Base-by-base conservation (phyloP, 2,113 vertebrate genomes). In the Caretta caretta region DNA sequence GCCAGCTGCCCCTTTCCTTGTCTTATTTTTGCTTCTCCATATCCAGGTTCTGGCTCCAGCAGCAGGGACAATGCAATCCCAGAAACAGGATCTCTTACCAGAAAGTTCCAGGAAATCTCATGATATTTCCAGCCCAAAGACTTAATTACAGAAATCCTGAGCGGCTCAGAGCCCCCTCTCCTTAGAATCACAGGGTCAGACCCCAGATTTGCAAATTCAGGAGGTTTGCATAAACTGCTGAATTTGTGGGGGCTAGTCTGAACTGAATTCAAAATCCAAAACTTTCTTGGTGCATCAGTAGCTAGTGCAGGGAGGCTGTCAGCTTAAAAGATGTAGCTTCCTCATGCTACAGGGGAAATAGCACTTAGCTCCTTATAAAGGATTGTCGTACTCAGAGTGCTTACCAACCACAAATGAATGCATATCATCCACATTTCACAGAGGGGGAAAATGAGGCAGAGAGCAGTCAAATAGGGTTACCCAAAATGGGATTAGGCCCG, bases 271-370 rank as follows among this genome's bases (percentile, higher is more conserved):
- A 94, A 88, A 92, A 89, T 89, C 89, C 83, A 80, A 94, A 93
- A 92, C 14, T 79, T 88, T 85, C 1, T 6, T 83, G 81, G 90
- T 85, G 95, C 96, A 90, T 90, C 94, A 94, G 51, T 54, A 90
- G 1, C 72, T 89, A 85, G 86, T 92, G 89, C 95, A 93, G 24
- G 0, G 91, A 57, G 92, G 92, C 82, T 54, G 90, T 83, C 62
- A 80, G 72, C 11, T 0, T 1, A 93, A 91, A 89, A 84, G 84
- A 75, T 7, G 2, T 83, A 96, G 93, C 90, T 51, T 94, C 51
- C 97, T 95, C 51, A 93, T 20, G 88, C 85, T 80, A 83, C 51
- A 75, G 92, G 96, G 93, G 85, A 96, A 95, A 96, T 91, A 83
- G 85, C 89, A 90, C 96, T 96, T 11, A 72, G 93, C 59, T 83